A percentile compares a stretch with the other conserved stretches of the same genome.
Conservation (phyloP, 1,140 invertebrate species). For the Drosophila fuyamai region DNA sequence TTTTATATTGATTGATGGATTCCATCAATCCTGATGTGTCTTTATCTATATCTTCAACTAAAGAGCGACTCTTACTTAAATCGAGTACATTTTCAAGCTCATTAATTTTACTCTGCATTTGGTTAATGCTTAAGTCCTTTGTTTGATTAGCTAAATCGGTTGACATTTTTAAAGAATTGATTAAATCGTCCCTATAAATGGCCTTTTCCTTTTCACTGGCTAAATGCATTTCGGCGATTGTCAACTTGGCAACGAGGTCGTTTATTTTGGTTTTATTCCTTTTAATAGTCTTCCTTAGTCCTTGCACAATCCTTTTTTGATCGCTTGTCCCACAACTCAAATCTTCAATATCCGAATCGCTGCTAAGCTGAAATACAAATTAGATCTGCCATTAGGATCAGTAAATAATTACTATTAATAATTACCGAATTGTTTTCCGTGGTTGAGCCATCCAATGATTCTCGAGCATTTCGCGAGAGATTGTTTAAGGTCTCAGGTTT, state of each 20-base stretch:
- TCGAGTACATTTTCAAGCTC: not conserved
- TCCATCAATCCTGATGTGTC: too few species aligned
- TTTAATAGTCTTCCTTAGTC: not conserved
- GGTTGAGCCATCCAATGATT: not conserved
- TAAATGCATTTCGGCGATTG: not conserved
- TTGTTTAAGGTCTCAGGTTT: not conserved
- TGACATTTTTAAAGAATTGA: not conserved
- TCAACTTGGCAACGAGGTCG: not conserved
- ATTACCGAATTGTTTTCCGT: not conserved
- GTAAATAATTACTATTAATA: not conserved
- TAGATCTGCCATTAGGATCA: too few species aligned
- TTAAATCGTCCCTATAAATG: not conserved
- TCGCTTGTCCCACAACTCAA: not conserved
- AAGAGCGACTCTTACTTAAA: not conserved
- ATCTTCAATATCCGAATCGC: not conserved
- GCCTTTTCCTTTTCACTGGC: not conserved
- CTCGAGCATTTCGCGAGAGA: not conserved
- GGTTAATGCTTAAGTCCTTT: not conserved
- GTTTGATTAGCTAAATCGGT: conserved; percentile 1
- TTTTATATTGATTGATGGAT: not conserved
- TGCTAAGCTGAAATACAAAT: not conserved
- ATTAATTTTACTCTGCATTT: not conserved
- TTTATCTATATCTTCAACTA: too few species aligned
- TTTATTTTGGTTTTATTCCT: not conserved
- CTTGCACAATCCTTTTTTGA: not conserved